Evolutionary conservation across 2,797 vertebrate genomes (phyloP).

Genomic region (Silurus lanzhouensis): DNA sequence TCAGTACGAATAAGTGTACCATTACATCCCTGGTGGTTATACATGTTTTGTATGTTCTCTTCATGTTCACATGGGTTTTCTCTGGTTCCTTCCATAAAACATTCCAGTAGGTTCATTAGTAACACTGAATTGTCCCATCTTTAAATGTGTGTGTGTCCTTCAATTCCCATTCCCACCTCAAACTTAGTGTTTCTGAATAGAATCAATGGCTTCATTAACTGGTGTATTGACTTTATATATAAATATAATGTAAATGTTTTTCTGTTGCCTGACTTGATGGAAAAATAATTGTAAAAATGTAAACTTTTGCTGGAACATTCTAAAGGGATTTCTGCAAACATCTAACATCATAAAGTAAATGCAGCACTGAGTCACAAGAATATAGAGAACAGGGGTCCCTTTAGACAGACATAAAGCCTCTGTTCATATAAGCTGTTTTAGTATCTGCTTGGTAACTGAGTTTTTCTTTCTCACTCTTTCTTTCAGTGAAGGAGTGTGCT

Average conservation of each 20-base stretch:
- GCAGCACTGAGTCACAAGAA: not conserved
- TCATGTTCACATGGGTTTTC: not conserved
- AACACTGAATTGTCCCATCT: not conserved
- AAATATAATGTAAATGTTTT: too few species aligned
- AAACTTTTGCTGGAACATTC: not conserved
- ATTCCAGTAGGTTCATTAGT: not conserved
- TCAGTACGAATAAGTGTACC: too few species aligned
- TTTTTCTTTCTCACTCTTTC: slow-evolving; percentile 16
- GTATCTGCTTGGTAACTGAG: not conserved
- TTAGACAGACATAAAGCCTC: not conserved
- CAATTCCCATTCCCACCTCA: not conserved
- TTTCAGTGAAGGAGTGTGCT: slow-evolving; percentile 74
- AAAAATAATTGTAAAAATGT: not conserved
- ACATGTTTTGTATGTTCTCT: not conserved
- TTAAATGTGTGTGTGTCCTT: not conserved
- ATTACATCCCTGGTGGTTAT: too few species aligned
- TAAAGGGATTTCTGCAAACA: not conserved
- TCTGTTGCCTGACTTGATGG: not conserved
- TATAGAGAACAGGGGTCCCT: not conserved
- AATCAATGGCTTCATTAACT: too few species aligned
- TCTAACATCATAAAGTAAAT: not conserved
- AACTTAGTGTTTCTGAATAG: not conserved
- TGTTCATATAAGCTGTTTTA: not conserved
- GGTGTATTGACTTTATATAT: too few species aligned
- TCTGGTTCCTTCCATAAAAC: not conserved